Conservation (phyloP, 2,113 vertebrate species). For the Menidia beryllina region DNA sequence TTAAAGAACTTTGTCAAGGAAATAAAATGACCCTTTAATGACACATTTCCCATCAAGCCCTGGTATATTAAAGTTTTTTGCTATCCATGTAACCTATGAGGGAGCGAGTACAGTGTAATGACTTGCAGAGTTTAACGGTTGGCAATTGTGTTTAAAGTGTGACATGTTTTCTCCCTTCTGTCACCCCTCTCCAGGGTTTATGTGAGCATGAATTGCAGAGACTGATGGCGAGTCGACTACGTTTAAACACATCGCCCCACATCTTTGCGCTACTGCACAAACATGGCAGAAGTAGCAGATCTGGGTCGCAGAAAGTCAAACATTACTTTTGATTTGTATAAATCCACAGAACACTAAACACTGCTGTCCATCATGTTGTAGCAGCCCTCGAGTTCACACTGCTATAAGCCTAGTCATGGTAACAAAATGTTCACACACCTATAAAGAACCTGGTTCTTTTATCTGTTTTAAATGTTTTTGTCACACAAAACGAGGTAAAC, state of each 20-base stretch:
- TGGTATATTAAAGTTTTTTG: background rate
- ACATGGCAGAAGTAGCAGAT: conserved; percentile 7
- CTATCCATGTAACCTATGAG: background rate
- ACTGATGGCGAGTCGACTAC: background rate
- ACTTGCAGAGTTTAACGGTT: conserved; percentile 14
- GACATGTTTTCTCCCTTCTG: conserved; percentile 17
- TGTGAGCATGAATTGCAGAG: conserved; percentile 39
- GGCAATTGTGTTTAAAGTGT: conserved; percentile 45
- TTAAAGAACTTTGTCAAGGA: background rate
- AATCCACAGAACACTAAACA: background rate
- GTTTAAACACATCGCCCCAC: conserved; percentile 31
- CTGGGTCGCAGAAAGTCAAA: conserved; percentile 6
- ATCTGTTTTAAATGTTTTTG: no score
- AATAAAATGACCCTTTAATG: background rate
- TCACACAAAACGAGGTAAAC: no score
- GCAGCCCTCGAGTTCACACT: accelerated
- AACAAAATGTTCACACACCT: background rate
- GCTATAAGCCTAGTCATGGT: background rate
- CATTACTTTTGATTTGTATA: background rate
- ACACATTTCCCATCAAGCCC: background rate
- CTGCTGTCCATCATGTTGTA: background rate
- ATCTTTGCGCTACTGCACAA: background rate
- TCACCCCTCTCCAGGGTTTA: conserved; percentile 13
- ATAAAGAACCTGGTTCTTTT: no score
- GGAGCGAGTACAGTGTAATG: conserved; percentile 25